Conservation (phyloP, 1,140 invertebrate species). For the Leptonema lineaticorne region DNA sequence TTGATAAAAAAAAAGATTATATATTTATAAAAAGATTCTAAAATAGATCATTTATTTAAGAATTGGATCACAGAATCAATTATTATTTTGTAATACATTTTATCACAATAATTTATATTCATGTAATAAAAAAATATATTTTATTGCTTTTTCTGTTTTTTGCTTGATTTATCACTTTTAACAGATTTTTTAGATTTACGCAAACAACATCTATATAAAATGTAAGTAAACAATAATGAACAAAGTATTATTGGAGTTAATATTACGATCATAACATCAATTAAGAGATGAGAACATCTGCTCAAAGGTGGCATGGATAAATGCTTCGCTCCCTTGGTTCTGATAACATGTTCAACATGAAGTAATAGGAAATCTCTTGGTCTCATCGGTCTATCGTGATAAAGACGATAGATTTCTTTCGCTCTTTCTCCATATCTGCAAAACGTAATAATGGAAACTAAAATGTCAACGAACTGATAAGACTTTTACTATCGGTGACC, state of each 20-base stretch:
- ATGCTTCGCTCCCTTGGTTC: constrained; percentile 27
- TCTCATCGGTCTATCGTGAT: constrained; percentile 29
- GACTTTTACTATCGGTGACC: too few species aligned
- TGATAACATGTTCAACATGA: constrained; percentile 30
- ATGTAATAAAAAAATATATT: too few species aligned
- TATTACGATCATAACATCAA: constrained; percentile 27
- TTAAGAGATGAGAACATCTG: constrained; percentile 8
- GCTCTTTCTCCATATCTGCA: background rate
- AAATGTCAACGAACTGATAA: background rate
- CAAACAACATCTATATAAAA: background rate
- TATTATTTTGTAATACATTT: background rate
- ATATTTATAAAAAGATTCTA: background rate
- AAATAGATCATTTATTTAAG: background rate
- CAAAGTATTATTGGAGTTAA: background rate
- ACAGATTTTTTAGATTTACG: background rate
- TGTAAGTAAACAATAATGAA: background rate
- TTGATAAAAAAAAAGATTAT: background rate
- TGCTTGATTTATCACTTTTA: background rate
- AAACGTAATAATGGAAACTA: background rate
- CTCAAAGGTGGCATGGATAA: constrained; percentile 4
- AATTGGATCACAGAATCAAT: background rate
- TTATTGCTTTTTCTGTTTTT: background rate
- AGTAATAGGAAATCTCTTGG: constrained; percentile 21
- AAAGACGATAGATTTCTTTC: background rate
- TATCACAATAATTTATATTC: too few species aligned